Base-by-base conservation (phyloP, 2,797 vertebrate species). In the Malurus splendens region DNA sequence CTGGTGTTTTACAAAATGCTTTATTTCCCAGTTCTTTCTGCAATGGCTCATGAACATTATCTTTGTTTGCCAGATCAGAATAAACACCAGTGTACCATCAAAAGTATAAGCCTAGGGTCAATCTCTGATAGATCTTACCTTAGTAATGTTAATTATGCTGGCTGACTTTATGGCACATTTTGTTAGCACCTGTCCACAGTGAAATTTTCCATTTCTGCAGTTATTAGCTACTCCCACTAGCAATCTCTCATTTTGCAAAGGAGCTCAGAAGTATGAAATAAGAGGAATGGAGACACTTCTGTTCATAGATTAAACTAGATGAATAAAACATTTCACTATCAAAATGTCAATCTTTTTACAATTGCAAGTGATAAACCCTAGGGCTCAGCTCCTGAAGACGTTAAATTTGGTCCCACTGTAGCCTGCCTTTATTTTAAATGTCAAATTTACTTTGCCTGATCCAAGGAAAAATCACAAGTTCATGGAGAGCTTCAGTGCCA, bases 241-340 rank as follows among this genome's bases (percentile, higher is more conserved):
- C 5, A 23, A 82, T 68, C 89, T 89, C 48, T 96, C 78, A 94
- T 5, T 96, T 90, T 47, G 56, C 60, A 90, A 97, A 95, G 48
- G 95, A 90, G 28, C 94, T 93, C 62, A 94, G 32, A n/a, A 89
- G 68, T 86, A 96, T 97, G 89, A 71, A 88, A 83, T 72, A 67
- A 81, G 86, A 94, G 60, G 30, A 83, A 79, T 5, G 11, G 24
- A 91, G 25, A 79, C 22, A 32, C 28, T 65, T 74, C 54, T 61
- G 32, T 83, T 77, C 47, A 74, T 2, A 78, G 66, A 80, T 30
- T 36, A 36, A 82, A 70, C 23, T 23, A 32, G 11, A 72, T 87
- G 11, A 67, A 61, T 66, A 52, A 87, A 88, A 20, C 28, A 93
- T 64, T 76, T 70, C 59, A 62, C 47, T 25, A 65, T 32, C n/a